Evolutionary conservation across 2,797 vertebrate genomes (phyloP).

Genomic region (Falco novaeseelandiae): DNA sequence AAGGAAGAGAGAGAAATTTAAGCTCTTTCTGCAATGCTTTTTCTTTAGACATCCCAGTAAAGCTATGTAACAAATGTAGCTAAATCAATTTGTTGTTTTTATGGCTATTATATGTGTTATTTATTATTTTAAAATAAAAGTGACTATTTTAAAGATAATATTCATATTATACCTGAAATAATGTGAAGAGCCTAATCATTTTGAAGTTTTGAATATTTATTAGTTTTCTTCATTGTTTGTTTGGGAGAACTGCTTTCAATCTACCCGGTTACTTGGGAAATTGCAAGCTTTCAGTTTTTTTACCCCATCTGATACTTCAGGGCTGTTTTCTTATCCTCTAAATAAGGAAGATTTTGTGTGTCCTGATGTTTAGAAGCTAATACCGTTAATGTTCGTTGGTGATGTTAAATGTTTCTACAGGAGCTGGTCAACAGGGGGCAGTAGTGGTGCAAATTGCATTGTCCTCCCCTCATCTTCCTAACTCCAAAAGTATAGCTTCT

Average conservation of each 20-base stretch:
- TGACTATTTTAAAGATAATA: background rate
- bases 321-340: background rate
- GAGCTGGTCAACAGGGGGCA: background rate
- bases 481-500: background rate
- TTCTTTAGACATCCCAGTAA: conserved; percentile 66
- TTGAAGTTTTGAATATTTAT: background rate
- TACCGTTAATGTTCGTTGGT: background rate
- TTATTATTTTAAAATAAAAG: background rate
- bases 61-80: conserved; percentile 66
- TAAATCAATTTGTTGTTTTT: conserved; percentile 70
- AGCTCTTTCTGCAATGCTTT: conserved; percentile 79
- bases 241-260: background rate
- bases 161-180: background rate
- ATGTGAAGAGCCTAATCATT: background rate
- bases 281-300: background rate
- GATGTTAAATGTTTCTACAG: background rate
- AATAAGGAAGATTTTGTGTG: background rate
- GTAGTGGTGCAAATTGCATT: background rate
- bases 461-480: background rate
- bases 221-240: background rate
- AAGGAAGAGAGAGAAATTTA: conserved; percentile 88
- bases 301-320: background rate
- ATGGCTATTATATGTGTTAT: background rate
- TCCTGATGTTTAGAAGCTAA: background rate
- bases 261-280: background rate